A percentile compares a stretch with the other conserved stretches of the same genome.
phyloP scores from a whole-genome alignment of 2,113 vertebrate genomes.

The Ophiodon elongatus region DNA sequence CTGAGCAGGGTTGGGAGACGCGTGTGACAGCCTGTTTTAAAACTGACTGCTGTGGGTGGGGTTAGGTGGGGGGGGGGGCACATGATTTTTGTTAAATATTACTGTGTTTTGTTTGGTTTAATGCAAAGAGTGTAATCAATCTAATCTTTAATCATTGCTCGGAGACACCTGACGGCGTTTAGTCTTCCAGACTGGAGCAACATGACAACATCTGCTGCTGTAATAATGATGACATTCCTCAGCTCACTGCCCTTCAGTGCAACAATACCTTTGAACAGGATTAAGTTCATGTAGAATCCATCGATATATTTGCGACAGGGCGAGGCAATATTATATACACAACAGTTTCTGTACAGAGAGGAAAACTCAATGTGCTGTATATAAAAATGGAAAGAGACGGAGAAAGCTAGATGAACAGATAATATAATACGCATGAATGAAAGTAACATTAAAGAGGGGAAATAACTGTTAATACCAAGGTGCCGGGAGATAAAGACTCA shows the following conservation, averaged over 20 bases:
- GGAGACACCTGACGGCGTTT: conserved; percentile 19
- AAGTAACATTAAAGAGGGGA: background rate
- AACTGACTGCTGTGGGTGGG: background rate
- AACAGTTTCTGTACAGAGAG: background rate
- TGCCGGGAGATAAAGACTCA: background rate
- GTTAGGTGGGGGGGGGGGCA: background rate
- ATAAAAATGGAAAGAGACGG: background rate
- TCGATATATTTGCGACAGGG: background rate
- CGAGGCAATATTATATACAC: background rate
- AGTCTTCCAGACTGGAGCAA: conserved; percentile 1
- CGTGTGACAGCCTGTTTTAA: conserved; percentile 13
- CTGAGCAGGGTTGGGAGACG: conserved; percentile 49
- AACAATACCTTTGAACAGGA: background rate
- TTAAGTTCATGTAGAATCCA: background rate
- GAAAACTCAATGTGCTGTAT: background rate
- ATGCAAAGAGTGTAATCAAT: background rate
- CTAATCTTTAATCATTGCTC: conserved; percentile 39
- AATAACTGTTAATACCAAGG: background rate
- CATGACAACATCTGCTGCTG: conserved; percentile 1
- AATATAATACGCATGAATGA: background rate
- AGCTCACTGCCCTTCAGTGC: background rate
- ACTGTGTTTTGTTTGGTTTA: background rate
- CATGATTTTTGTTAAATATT: background rate
- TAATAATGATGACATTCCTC: background rate
- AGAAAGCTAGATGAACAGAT: background rate